phyloP scores from a whole-genome alignment of 1,140 invertebrate genomes.

The Akabosia matsudoensis region DNA sequence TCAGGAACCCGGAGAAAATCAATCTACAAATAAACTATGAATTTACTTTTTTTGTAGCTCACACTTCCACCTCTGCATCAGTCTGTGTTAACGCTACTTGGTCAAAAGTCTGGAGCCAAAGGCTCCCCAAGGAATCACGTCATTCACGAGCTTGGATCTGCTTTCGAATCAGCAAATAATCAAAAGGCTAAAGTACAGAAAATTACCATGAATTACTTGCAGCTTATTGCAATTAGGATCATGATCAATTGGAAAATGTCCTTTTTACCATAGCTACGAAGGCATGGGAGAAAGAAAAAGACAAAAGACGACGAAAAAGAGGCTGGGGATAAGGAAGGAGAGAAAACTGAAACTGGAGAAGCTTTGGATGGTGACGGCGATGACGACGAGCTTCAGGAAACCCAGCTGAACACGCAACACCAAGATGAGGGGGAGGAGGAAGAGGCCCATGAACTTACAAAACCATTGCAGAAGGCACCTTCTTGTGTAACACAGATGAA shows the following conservation, averaged over 20 bases:
- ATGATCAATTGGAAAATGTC: slow-evolving; percentile 18
- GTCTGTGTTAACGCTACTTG: slow-evolving; percentile 41
- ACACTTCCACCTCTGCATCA: slow-evolving; percentile 43
- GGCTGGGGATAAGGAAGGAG: background rate
- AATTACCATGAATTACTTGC: background rate
- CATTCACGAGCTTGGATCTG: background rate
- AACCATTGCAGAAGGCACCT: slow-evolving; percentile 2
- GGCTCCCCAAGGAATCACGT: background rate
- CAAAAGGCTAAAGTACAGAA: background rate
- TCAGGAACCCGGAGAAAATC: too few species aligned
- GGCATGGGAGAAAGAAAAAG: slow-evolving; percentile 36
- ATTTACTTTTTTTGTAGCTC: slow-evolving; percentile 33
- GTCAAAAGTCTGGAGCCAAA: slow-evolving; percentile 31
- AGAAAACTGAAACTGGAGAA: background rate
- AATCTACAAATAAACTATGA: too few species aligned
- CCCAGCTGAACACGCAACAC: slow-evolving; percentile 32
- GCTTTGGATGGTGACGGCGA: background rate
- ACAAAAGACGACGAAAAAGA: slow-evolving; percentile 1
- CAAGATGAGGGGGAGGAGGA: background rate
- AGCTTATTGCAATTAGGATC: background rate
- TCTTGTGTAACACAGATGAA: background rate
- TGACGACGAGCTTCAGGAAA: slow-evolving; percentile 35
- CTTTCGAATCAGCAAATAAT: background rate
- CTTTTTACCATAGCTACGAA: too few species aligned
- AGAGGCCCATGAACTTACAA: background rate